Conservation (phyloP, 2,113 vertebrate species). For the Sinocyclocheilus anshuiensis region DNA sequence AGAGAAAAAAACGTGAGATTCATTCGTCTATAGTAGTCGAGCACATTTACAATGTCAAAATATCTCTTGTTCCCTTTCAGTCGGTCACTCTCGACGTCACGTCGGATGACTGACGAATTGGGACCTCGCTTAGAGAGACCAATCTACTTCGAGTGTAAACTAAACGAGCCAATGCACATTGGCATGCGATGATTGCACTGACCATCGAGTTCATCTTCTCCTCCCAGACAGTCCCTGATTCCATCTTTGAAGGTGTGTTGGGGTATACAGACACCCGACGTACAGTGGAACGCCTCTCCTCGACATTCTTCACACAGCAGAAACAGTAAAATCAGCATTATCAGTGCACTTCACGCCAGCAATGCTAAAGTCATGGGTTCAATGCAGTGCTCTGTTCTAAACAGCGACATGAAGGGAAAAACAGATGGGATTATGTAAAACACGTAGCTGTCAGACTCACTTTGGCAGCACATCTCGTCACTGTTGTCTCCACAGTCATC, state of each 20-base stretch:
- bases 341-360: no score
- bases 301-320: constrained; percentile 76
- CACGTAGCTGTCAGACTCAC: constrained; percentile 64
- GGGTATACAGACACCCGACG: constrained; percentile 82
- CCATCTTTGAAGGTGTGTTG: constrained; percentile 65
- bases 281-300: constrained; percentile 73
- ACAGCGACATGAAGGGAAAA: not conserved
- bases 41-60: no score
- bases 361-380: no score
- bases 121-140: no score
- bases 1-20: no score
- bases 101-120: no score
- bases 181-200: not conserved
- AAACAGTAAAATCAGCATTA: not conserved
- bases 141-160: no score
- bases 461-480: constrained; percentile 92
- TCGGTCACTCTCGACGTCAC: no score
- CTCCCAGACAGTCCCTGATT: constrained; percentile 85
- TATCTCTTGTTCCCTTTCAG: no score
- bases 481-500: constrained; percentile 91
- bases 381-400: not conserved
- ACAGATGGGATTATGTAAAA: not conserved
- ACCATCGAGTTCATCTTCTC: constrained; percentile 77
- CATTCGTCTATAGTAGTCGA: no score
- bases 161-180: no score